Evolutionary conservation across 2,113 vertebrate species (phyloP), one percentile per base, ranked within the genome.

Genomic region (Caranx ignobilis): DNA sequence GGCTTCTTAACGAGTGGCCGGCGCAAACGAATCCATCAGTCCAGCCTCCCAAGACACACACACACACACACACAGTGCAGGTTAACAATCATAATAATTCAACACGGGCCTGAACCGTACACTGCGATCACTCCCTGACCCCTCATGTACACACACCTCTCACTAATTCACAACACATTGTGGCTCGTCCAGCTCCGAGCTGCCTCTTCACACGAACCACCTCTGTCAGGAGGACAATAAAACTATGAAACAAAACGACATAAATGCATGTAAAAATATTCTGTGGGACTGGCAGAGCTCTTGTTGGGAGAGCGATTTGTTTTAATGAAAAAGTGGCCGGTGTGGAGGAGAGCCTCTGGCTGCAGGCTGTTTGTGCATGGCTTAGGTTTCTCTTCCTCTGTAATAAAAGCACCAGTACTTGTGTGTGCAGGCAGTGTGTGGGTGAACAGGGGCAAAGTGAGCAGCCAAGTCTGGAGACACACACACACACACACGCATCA

Each of bases 301-400:
- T 84, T 86, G 88, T 87, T 75, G 70, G 32, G 86, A 87, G 83
- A 87, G 79, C 45, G 43, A 88, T 88, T 92, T 81, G 71, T 90
- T 92, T 92, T 87, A 92, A 89, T 91, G 87, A 94, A 94, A 93
- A 89, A 91, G 87, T 90, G 45, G 52, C 93, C 93, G 81, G 84
- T 77, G 79, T 50, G 79, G 73, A 91, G 81, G 82, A 82, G 48
- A 74, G 67, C 60, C 74, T 19, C 83, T 47, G 50, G 84, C 93
- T 82, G 70, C 61, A 32, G 89, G 90, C 90, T 93, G 89, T 94
- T 92, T 92, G 89, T 89, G 84, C 90, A 92, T 62, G 88, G 87
- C 87, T 94, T 88, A 79, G 31, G 90, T 94, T 93, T 94, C 93
- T 92, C 57, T 75, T 68, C 57, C 76, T 68, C 75, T 75, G 87